These are phyloP conservation scores for Clupea harengus DNA, from an alignment of 2,113 vertebrate species.

Conservation along the genomic window DNA sequence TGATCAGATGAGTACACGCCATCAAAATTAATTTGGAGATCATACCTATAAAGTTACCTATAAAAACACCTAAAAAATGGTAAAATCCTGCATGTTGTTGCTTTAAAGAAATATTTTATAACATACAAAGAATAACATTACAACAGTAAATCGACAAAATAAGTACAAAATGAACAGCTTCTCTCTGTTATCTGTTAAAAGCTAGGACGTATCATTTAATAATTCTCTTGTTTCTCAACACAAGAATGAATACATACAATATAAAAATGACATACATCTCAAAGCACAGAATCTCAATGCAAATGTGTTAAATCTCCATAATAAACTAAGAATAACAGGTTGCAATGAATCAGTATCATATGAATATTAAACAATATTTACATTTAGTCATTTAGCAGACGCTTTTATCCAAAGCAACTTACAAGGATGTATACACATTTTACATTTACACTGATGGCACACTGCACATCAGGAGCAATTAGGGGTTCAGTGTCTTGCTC, in stretches of 20 bases:
- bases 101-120: background rate
- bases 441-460: no score
- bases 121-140: background rate
- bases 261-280: background rate
- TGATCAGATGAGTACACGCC: no score
- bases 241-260: conserved; percentile 6
- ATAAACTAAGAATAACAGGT: background rate
- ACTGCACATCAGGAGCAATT: no score
- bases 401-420: no score
- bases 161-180: background rate
- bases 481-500: no score
- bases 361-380: background rate
- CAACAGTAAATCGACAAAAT: background rate
- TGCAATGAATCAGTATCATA: background rate
- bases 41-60: no score
- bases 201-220: background rate
- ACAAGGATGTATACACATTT: no score
- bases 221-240: background rate
- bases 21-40: no score
- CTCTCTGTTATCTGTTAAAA: background rate
- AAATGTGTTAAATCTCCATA: background rate
- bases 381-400: background rate
- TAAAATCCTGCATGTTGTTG: background rate
- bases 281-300: no score
- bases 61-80: no score